Conservation (phyloP, 2,797 vertebrate genomes). For the Falco peregrinus region DNA sequence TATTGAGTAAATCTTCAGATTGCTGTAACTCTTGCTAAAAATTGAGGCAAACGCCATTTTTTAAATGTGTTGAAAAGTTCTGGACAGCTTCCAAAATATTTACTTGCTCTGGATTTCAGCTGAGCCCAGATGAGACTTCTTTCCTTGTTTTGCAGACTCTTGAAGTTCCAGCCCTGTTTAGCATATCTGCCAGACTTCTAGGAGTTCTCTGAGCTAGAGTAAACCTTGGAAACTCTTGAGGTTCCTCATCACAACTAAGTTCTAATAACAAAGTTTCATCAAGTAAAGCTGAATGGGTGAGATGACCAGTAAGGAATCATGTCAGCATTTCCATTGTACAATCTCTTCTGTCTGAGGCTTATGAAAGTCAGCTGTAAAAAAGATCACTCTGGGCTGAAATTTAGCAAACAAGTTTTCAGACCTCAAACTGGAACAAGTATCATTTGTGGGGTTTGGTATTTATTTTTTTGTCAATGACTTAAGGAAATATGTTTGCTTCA, state of each 20-base stretch:
- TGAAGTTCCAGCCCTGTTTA: background rate
- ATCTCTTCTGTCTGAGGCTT: background rate
- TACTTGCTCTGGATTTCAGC: background rate
- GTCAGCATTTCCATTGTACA: background rate
- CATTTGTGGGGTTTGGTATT: constrained; percentile 9
- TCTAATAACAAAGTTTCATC: background rate
- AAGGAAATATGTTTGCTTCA: background rate
- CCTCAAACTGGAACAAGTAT: background rate
- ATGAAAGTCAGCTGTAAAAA: background rate
- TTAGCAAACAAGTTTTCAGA: background rate
- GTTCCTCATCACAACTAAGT: background rate
- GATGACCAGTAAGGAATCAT: background rate
- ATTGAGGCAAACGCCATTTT: background rate
- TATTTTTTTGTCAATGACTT: constrained; percentile 11
- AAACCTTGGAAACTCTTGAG: background rate
- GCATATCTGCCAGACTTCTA: background rate
- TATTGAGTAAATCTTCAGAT: constrained; percentile 30
- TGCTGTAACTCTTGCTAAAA: constrained; percentile 22
- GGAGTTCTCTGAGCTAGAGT: background rate
- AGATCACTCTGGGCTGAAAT: constrained; percentile 12
- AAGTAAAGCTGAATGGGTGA: background rate
- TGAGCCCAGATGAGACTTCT: background rate
- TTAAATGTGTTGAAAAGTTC: background rate
- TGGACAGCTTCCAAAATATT: background rate
- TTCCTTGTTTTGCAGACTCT: background rate